Percentiles rank a stretch among this genome's conserved stretches.
phyloP scores from a whole-genome alignment of 2,113 vertebrate genomes.

The Ornithorhynchus anatinus region DNA sequence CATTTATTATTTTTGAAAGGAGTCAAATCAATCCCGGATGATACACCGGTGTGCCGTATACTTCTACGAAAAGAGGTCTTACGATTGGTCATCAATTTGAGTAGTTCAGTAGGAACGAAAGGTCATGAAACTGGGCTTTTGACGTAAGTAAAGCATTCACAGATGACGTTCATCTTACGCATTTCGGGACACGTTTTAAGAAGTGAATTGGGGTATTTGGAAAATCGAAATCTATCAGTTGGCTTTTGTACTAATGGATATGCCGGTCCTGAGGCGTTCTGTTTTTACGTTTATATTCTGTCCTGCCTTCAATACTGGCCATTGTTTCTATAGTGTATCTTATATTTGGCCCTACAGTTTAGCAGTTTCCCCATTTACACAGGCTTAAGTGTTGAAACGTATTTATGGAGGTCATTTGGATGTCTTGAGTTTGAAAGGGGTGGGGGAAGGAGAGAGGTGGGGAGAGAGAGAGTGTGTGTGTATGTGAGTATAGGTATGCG shows the following conservation, averaged over 20 bases:
- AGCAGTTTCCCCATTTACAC: too few relatives aligned
- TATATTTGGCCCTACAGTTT: too few relatives aligned
- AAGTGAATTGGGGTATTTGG: neutral
- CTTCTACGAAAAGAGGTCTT: conserved; percentile 95
- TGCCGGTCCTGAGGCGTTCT: too few relatives aligned
- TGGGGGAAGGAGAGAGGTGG: too few relatives aligned
- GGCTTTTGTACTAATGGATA: neutral
- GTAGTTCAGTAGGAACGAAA: conserved; percentile 97
- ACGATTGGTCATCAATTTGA: conserved; percentile 94
- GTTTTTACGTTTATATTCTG: too few relatives aligned
- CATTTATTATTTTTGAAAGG: conserved; percentile 76
- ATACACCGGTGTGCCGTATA: conserved; percentile 91
- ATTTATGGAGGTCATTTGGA: too few relatives aligned
- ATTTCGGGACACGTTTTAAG: neutral
- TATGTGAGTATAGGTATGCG: too few relatives aligned
- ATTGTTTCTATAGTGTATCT: too few relatives aligned
- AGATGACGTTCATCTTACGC: neutral
- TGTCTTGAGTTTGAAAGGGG: too few relatives aligned
- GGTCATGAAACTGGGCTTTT: conserved; percentile 96
- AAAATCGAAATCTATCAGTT: neutral
- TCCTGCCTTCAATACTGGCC: too few relatives aligned
- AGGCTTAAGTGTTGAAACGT: too few relatives aligned
- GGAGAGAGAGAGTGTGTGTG: too few relatives aligned
- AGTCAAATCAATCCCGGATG: conserved; percentile 91
- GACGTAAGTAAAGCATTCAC: conserved; percentile 80